Percentiles rank a stretch among this genome's conserved stretches.
These are phyloP conservation scores for Tiphia femorata DNA, from an alignment of 2,888 invertebrate genomes.

Conservation along the genomic window DNA sequence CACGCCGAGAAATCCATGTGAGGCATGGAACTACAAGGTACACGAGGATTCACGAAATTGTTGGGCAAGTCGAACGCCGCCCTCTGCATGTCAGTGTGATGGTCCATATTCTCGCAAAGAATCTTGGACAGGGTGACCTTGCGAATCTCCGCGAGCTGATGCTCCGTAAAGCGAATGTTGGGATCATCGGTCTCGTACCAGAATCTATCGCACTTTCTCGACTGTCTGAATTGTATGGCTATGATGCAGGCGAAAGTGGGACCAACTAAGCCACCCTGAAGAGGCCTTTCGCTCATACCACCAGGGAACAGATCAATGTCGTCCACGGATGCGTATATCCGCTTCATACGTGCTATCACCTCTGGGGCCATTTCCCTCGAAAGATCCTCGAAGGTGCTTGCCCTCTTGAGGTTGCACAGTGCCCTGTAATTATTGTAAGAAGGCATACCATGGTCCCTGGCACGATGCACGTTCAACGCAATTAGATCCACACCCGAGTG, in stretches of 20 bases:
- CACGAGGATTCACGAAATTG: conserved; percentile 90
- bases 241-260: conserved; percentile 96
- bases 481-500: conserved; percentile 94
- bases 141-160: conserved; percentile 88
- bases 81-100: conserved; percentile 87
- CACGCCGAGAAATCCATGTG: conserved; percentile 85
- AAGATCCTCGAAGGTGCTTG: conserved; percentile 87
- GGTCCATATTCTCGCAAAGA: conserved; percentile 91
- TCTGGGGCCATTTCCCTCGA: conserved; percentile 88
- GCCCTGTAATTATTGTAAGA: conserved; percentile 93
- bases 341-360: conserved; percentile 82
- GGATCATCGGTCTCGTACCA: conserved; percentile 94
- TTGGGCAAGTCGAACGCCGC: conserved; percentile 92
- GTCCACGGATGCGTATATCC: conserved; percentile 89
- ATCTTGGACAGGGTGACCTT: conserved; percentile 88
- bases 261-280: conserved; percentile 92
- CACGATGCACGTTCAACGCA: conserved; percentile 91
- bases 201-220: conserved; percentile 93
- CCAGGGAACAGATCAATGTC: conserved; percentile 98
- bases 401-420: conserved; percentile 89
- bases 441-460: conserved; percentile 88
- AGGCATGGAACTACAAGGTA: conserved; percentile 86
- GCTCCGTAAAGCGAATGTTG: conserved; percentile 83
- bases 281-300: conserved; percentile 88
- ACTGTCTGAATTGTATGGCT: conserved; percentile 91